phyloP scores from a whole-genome alignment of 2,888 invertebrate species.

The Prionchulus punctatus region DNA sequence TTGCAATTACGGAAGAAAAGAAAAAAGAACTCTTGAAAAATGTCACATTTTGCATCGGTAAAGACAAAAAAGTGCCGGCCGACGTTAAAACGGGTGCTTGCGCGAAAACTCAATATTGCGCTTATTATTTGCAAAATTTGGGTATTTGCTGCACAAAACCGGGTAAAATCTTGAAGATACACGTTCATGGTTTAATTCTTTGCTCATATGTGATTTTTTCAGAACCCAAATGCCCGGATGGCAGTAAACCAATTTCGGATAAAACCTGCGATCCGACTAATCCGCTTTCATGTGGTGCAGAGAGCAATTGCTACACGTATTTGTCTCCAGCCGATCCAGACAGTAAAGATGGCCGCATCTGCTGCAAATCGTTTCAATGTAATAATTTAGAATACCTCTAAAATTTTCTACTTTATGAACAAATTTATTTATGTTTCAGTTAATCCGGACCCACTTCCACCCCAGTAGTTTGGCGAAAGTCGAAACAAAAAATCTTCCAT shows the following conservation, averaged over 20 bases:
- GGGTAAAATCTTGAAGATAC: no score
- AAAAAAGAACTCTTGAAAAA: neutral
- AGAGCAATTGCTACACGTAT: neutral
- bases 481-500: no score
- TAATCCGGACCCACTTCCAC: no score
- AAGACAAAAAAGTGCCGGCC: neutral
- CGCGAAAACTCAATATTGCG: neutral
- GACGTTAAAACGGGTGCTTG: neutral
- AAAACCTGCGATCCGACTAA: neutral
- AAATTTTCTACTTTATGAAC: no score
- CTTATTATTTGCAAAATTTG: neutral
- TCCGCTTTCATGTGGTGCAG: neutral
- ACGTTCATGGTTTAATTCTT: no score
- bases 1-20: neutral
- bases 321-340: neutral
- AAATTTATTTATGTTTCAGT: no score
- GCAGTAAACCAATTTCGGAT: neutral
- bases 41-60: neutral
- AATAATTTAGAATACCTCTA: no score
- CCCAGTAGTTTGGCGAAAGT: no score
- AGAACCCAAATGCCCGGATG: neutral
- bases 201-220: neutral
- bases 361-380: no score
- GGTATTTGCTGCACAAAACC: constrained; percentile 1
- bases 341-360: neutral